Conservation (phyloP, 1,140 invertebrate species). For the Tetramorium alpestre region DNA sequence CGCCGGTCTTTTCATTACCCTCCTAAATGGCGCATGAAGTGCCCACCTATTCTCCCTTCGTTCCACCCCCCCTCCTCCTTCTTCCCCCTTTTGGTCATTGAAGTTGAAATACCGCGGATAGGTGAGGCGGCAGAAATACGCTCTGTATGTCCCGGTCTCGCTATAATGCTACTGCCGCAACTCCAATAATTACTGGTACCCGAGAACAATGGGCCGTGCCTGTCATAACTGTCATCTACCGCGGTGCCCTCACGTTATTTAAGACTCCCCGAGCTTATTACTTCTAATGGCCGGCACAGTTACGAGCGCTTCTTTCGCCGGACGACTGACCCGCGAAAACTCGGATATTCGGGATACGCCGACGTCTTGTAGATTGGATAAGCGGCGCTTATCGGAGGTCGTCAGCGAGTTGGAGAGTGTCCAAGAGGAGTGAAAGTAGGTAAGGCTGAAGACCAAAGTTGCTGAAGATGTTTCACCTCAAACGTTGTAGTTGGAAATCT, state of each 20-base stretch:
- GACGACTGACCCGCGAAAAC: slow-evolving; percentile 27
- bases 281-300: slow-evolving; percentile 75
- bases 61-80: neutral
- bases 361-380: neutral
- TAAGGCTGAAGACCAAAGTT: neutral
- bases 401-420: neutral
- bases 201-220: slow-evolving; percentile 77
- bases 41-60: slow-evolving; percentile 28
- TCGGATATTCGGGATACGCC: neutral
- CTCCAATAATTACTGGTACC: slow-evolving; percentile 78
- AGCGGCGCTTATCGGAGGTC: slow-evolving; percentile 24
- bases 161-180: slow-evolving; percentile 51
- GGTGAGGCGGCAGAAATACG: slow-evolving; percentile 56
- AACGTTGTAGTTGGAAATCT: neutral
- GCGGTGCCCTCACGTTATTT: slow-evolving; percentile 76
- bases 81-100: neutral
- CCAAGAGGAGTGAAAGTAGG: neutral
- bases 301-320: slow-evolving; percentile 54
- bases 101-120: slow-evolving; percentile 68
- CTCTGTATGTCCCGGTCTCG: neutral
- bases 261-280: slow-evolving; percentile 80
- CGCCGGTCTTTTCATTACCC: slow-evolving; percentile 77
- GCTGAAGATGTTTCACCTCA: neutral
- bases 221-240: slow-evolving; percentile 81
- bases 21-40: slow-evolving; percentile 73